phyloP scores from a whole-genome alignment of 2,797 vertebrate genomes.

The Acestrorhynchus altus region DNA sequence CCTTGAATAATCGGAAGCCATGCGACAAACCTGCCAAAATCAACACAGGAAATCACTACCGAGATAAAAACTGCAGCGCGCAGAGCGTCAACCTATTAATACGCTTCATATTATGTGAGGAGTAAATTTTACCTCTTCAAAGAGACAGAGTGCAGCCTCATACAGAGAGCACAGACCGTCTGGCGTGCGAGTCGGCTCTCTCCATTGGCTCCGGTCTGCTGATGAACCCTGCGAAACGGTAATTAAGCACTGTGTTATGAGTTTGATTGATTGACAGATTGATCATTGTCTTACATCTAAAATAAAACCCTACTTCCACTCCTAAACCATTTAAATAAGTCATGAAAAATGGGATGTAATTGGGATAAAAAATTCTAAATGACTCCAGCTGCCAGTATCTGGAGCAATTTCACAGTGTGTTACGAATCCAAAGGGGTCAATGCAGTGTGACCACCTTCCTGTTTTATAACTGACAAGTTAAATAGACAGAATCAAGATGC shows the following conservation, averaged over 20 bases:
- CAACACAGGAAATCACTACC: conserved; percentile 77
- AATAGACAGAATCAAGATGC: no score
- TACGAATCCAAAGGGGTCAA: no score
- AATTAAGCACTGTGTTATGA: conserved; percentile 1
- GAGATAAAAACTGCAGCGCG: conserved; percentile 35
- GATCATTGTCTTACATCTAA: background rate
- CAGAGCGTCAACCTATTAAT: background rate
- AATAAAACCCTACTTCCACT: background rate
- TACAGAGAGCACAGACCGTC: conserved; percentile 95
- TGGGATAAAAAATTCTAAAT: background rate
- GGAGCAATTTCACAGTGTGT: conserved; percentile 2
- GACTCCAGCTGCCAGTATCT: background rate
- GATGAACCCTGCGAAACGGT: conserved; percentile 85
- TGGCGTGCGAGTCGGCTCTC: conserved; percentile 89
- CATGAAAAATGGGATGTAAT: background rate
- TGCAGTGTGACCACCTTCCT: no score
- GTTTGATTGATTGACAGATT: no score
- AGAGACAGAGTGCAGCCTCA: conserved; percentile 86
- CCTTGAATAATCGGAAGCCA: conserved; percentile 98
- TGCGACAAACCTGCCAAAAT: conserved; percentile 89
- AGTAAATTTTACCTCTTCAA: conserved; percentile 78
- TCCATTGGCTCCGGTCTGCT: conserved; percentile 95
- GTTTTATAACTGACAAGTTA: no score
- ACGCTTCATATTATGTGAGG: background rate
- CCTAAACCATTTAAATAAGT: background rate